A percentile compares a stretch with the other conserved stretches of the same genome.
Conservation (phyloP, 2,797 vertebrate genomes). For the Myotis planiceps region DNA sequence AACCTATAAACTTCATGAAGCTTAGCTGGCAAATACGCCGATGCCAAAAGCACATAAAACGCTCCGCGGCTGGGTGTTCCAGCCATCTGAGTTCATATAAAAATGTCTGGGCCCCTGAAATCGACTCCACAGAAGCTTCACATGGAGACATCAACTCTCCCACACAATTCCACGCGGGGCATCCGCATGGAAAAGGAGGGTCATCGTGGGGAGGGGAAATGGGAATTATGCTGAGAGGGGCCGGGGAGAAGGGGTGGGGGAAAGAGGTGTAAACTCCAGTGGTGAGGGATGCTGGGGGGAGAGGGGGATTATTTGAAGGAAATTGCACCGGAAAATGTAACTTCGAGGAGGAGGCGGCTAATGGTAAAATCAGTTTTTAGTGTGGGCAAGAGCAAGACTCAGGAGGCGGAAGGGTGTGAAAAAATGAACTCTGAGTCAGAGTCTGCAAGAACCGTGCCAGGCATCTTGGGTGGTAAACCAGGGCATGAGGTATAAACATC, state of each 20-base stretch:
- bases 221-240: background rate
- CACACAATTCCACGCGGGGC: background rate
- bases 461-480: constrained; percentile 55
- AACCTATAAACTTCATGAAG: constrained; percentile 64
- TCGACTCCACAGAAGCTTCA: constrained; percentile 12
- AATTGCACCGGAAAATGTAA: constrained; percentile 69
- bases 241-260: background rate
- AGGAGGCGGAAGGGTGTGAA: constrained; percentile 24
- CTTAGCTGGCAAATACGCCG: constrained; percentile 53
- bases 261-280: constrained; percentile 59
- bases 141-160: background rate
- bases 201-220: background rate
- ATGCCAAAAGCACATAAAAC: constrained; percentile 56
- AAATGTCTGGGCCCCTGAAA: constrained; percentile 43
- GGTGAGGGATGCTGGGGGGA: constrained; percentile 2
- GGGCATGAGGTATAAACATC: background rate
- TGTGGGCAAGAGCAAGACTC: constrained; percentile 51
- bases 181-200: background rate
- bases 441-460: background rate
- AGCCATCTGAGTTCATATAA: constrained; percentile 34
- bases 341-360: constrained; percentile 61
- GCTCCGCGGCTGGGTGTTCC: constrained; percentile 34
- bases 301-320: constrained; percentile 76
- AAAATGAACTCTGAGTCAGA: constrained; percentile 56
- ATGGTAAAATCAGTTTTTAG: constrained; percentile 72